These are phyloP conservation scores for Lymantria dispar DNA, from an alignment of 2,888 invertebrate genomes.

Conservation along the genomic window DNA sequence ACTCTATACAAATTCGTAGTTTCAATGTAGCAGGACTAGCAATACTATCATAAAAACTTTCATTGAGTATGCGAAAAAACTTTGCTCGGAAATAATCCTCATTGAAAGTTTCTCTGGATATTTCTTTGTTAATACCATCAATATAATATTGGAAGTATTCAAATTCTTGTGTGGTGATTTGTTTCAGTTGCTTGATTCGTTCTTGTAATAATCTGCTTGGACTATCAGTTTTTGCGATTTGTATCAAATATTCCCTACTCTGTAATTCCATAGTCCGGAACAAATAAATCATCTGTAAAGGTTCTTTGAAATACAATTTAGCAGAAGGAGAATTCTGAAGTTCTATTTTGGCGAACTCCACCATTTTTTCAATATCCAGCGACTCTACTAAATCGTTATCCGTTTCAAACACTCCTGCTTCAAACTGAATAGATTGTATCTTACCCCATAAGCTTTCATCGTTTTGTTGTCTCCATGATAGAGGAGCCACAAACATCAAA, in stretches of 20 bases:
- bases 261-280: constrained; percentile 74
- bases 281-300: constrained; percentile 65
- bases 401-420: constrained; percentile 60
- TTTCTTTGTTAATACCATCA: constrained; percentile 58
- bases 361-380: constrained; percentile 67
- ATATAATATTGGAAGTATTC: constrained; percentile 75
- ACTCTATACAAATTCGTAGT: constrained; percentile 73
- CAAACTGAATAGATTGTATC: constrained; percentile 65
- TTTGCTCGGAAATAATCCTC: constrained; percentile 64
- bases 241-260: constrained; percentile 71
- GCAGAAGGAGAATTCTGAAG: constrained; percentile 54
- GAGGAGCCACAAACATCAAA: constrained; percentile 67
- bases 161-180: constrained; percentile 57
- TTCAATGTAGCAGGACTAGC: constrained; percentile 67
- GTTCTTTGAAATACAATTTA: constrained; percentile 55
- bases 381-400: constrained; percentile 69
- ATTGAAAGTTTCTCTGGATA: constrained; percentile 60
- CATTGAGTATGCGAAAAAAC: constrained; percentile 68
- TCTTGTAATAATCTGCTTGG: constrained; percentile 57
- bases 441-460: constrained; percentile 61
- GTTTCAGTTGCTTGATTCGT: constrained; percentile 59
- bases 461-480: constrained; percentile 65
- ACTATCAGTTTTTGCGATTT: constrained; percentile 63
- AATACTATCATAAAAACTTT: constrained; percentile 65
- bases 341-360: constrained; percentile 62